Evolutionary conservation across 1,140 invertebrate species (phyloP).

Genomic region (Phthorimaea operculella): DNA sequence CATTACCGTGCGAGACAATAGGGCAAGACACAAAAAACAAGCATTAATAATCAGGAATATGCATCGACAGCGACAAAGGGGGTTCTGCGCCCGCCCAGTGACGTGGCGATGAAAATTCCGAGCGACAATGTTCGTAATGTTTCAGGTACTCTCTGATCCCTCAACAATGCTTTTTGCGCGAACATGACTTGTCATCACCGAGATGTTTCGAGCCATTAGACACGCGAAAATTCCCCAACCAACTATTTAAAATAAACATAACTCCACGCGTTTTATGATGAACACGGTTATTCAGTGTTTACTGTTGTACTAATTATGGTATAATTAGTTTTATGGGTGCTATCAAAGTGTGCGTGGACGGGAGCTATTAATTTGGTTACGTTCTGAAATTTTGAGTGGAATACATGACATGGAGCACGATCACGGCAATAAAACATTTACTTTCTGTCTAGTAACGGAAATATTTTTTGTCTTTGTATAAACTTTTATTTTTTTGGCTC

Average conservation of each 20-base stretch:
- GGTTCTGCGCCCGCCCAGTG: neutral
- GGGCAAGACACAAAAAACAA: constrained; percentile 57
- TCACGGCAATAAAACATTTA: too few species aligned
- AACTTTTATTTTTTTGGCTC: too few species aligned
- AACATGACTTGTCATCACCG: too few species aligned
- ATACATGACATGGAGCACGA: constrained; percentile 17
- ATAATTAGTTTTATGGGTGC: constrained; percentile 47
- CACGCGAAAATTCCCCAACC: constrained; percentile 26
- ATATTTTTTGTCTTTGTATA: too few species aligned
- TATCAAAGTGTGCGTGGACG: constrained; percentile 36
- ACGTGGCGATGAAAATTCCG: constrained; percentile 29
- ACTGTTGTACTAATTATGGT: constrained; percentile 37
- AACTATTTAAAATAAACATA: neutral
- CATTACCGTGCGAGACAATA: constrained; percentile 55
- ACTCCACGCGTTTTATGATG: constrained; percentile 1
- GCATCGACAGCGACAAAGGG: constrained; percentile 41
- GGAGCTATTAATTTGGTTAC: constrained; percentile 31
- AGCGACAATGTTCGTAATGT: constrained; percentile 33
- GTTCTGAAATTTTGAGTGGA: constrained; percentile 37
- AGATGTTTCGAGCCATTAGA: constrained; percentile 1
- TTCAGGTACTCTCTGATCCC: constrained; percentile 7
- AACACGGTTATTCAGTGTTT: constrained; percentile 33
- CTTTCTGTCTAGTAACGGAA: too few species aligned
- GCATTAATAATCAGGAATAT: constrained; percentile 66
- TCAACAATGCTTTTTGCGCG: too few species aligned